Evolutionary conservation across 2,888 invertebrate species (phyloP), one percentile per base, ranked within the genome.

Genomic region (Tupiocoris notatus): DNA sequence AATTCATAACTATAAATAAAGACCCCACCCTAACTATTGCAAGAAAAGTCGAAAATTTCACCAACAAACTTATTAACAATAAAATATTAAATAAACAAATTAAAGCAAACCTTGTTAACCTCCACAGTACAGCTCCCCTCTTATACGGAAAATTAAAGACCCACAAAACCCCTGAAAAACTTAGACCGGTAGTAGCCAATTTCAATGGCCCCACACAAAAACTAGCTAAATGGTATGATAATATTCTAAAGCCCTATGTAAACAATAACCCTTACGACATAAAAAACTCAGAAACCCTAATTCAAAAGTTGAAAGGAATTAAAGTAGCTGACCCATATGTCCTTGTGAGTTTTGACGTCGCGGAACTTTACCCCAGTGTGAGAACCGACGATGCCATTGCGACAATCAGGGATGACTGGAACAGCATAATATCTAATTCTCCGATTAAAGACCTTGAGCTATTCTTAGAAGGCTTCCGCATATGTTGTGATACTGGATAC

Each of bases 331-430:
- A n/a, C 59, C 17, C n/a, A 6, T 59, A 59, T n/a, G 6, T 18
- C 7, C 59, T 59, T n/a, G 59, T 59, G 16, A 59, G 59, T n/a
- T 59, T 59, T n/a, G 59, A 59, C 20, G 59, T 59, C n/a, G 16
- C 3, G 20, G 59, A 59, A 59, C 20, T 59, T 3, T 59, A 59
- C 59, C 59, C 59, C 3, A 59, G 59, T 18, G 17, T 59, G 7
- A n/a, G n/a, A n/a, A 59, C 59, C 3, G 59, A n/a, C 3, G 59
- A 59, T n/a, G 59, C 58, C 23, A 56, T 23, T 20, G 18, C n/a
- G 6, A 23, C 22, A 18, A 24, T 24, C 22, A 6, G 22, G 6
- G 24, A 17, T 3, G n/a, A 23, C 20, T 24, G 24, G 24, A 20
- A 20, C 17, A 9, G 18, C 3, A 64, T 64, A 6, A 6, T 12